Evolutionary conservation across 2,888 invertebrate species (phyloP).

Genomic region (Sarcophaga rosellei): DNA sequence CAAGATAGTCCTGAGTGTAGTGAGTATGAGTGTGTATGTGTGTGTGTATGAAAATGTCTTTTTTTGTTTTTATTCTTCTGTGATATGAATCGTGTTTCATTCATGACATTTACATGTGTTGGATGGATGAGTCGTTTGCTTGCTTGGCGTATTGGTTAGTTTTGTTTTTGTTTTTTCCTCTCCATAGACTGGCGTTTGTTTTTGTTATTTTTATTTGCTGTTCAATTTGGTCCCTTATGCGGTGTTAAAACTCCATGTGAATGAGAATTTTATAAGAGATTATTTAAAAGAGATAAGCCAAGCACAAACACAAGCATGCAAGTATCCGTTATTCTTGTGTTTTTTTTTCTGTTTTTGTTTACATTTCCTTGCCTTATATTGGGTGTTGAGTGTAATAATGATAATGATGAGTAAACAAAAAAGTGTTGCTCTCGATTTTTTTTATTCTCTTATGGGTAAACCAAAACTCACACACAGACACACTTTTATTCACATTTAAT

Average conservation of each 20-base stretch:
- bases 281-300: conserved; percentile 59
- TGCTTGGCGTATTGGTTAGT: conserved; percentile 42
- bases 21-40: conserved; percentile 33
- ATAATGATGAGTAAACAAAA: conserved; percentile 49
- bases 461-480: neutral
- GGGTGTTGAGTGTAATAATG: conserved; percentile 52
- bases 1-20: conserved; percentile 13
- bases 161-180: neutral
- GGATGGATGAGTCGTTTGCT: conserved; percentile 52
- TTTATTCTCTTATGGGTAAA: conserved; percentile 3
- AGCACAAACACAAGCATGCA: too few relatives aligned
- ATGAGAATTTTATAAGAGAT: conserved; percentile 57
- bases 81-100: conserved; percentile 61
- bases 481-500: neutral
- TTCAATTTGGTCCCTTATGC: conserved; percentile 58
- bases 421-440: conserved; percentile 11
- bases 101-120: conserved; percentile 65
- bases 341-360: conserved; percentile 52
- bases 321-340: too few relatives aligned
- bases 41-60: neutral
- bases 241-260: conserved; percentile 60
- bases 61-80: conserved; percentile 12
- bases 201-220: conserved; percentile 31
- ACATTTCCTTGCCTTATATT: conserved; percentile 53
- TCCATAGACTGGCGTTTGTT: conserved; percentile 19